Evolutionary conservation across 2,888 invertebrate genomes (phyloP).

Genomic region (Pterostichus madidus): DNA sequence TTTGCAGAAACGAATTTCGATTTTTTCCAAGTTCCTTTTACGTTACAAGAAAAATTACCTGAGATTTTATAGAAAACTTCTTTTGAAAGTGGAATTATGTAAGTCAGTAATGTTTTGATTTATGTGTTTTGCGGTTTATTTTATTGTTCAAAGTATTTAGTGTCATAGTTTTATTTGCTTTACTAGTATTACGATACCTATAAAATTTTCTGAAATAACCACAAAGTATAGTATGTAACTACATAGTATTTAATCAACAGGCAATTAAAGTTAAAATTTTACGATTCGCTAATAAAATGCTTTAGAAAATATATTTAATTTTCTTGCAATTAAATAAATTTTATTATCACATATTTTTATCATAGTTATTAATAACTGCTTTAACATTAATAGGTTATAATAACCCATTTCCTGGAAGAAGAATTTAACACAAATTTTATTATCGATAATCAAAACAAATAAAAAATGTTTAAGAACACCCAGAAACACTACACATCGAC

Average conservation of each 20-base stretch:
- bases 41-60: constrained; percentile 23
- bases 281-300: constrained; percentile 39
- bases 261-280: constrained; percentile 35
- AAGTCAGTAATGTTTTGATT: neutral
- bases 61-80: neutral
- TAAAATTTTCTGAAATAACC: constrained; percentile 25
- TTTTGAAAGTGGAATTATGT: neutral
- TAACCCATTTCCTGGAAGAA: constrained; percentile 30
- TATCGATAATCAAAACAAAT: constrained; percentile 38
- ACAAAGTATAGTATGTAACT: constrained; percentile 4
- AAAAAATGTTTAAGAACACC: constrained; percentile 13
- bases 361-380: constrained; percentile 27
- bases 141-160: constrained; percentile 5
- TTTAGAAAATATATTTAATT: constrained; percentile 43
- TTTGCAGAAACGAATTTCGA: constrained; percentile 15
- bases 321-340: constrained; percentile 28
- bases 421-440: constrained; percentile 8
- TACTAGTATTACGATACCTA: neutral
- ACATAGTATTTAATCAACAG: constrained; percentile 30
- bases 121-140: constrained; percentile 15
- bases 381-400: constrained; percentile 1
- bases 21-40: neutral
- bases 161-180: neutral
- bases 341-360: constrained; percentile 43
- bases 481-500: neutral